Conservation (phyloP, 2,113 vertebrate species). For the Lucifuga dentata region DNA sequence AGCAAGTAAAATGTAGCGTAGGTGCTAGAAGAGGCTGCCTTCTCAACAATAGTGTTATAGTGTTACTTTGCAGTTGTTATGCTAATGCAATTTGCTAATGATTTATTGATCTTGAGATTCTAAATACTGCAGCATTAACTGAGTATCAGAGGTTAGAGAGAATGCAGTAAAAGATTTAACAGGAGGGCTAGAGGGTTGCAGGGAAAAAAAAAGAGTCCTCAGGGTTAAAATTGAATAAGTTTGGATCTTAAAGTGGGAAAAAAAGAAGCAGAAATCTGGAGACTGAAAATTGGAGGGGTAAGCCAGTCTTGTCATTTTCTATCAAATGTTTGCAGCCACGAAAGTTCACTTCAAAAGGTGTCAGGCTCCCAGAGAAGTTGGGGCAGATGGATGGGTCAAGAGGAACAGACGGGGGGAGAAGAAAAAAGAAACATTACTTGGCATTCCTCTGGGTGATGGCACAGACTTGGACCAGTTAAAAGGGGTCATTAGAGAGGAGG, state of each 20-base stretch:
- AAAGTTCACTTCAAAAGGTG: slow-evolving; percentile 23
- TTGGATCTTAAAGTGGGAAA: no score
- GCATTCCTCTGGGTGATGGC: slow-evolving; percentile 43
- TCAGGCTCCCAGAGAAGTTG: slow-evolving; percentile 41
- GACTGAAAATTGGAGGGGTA: no score
- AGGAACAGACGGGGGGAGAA: slow-evolving; percentile 48
- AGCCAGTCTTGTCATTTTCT: slow-evolving; percentile 11
- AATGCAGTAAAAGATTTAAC: background rate
- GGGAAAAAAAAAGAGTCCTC: background rate
- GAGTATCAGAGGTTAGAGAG: background rate
- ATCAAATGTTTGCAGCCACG: slow-evolving; percentile 24
- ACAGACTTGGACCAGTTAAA: slow-evolving; percentile 47
- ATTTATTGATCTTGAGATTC: no score
- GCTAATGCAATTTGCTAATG: no score
- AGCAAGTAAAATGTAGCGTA: no score
- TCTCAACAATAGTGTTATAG: no score
- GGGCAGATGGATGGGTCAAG: slow-evolving; percentile 59
- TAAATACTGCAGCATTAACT: background rate
- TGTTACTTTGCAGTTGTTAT: no score
- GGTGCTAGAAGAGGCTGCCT: no score
- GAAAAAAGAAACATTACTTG: slow-evolving; percentile 58
- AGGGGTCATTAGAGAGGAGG: slow-evolving; percentile 34
- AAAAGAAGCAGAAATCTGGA: no score
- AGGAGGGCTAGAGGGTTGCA: background rate
- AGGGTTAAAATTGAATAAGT: no score